phyloP scores from a whole-genome alignment of 2,113 vertebrate species.

The Gambusia holbrooki region DNA sequence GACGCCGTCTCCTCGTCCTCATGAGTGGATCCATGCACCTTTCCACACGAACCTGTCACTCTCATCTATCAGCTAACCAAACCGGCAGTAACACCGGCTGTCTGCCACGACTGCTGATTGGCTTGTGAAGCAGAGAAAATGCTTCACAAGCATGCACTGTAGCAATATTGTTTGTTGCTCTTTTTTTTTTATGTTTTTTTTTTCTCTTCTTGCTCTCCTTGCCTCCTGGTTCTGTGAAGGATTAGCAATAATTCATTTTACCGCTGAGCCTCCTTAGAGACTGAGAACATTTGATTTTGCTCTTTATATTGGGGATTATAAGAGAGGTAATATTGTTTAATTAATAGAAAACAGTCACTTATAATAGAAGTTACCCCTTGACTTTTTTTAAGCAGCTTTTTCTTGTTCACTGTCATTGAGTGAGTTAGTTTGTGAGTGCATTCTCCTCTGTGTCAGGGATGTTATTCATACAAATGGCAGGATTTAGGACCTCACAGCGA shows the following conservation, averaged over 20 bases:
- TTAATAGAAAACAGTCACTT: neutral
- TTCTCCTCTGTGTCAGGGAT: too few relatives aligned
- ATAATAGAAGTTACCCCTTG: neutral
- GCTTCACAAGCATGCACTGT: neutral
- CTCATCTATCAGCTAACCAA: neutral
- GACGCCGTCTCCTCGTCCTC: neutral
- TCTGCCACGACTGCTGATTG: neutral
- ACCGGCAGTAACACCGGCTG: neutral
- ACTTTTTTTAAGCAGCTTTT: too few relatives aligned
- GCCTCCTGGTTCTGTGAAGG: neutral
- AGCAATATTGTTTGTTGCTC: neutral
- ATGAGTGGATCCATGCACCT: neutral
- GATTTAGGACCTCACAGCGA: too few relatives aligned
- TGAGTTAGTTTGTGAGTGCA: too few relatives aligned
- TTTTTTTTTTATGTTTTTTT: too few relatives aligned
- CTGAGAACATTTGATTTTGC: neutral
- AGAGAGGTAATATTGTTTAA: neutral
- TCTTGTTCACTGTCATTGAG: too few relatives aligned
- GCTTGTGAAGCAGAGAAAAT: slow-evolving; percentile 16
- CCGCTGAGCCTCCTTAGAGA: neutral
- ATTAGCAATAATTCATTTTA: slow-evolving; percentile 1
- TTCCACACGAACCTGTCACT: neutral
- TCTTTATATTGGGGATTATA: neutral
- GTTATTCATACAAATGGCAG: too few relatives aligned
- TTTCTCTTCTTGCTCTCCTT: neutral